phyloP scores from a whole-genome alignment of 2,797 vertebrate species.

The Salmo trutta region DNA sequence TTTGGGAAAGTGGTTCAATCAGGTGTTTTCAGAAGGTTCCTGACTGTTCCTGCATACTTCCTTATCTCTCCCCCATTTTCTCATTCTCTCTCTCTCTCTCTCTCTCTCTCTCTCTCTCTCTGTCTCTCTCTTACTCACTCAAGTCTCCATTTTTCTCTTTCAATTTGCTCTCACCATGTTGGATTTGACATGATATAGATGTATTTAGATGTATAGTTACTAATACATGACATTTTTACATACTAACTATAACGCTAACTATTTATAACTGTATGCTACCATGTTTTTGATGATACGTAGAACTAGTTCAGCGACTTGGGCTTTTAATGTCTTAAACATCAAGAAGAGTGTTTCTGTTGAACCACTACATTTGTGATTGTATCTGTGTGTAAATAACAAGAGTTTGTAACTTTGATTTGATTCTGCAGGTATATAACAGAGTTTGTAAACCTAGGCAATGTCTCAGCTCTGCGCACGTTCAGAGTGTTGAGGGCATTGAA shows the following conservation, averaged over 20 bases:
- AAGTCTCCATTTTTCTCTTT: slow-evolving; percentile 15
- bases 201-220: background rate
- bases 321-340: background rate
- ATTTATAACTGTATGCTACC: background rate
- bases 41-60: background rate
- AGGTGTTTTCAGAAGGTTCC: slow-evolving; percentile 33
- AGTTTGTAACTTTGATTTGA: slow-evolving; percentile 98
- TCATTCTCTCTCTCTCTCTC: slow-evolving; percentile 37
- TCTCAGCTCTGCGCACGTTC: slow-evolving; percentile 99
- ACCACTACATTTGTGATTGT: slow-evolving; percentile 26
- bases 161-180: background rate
- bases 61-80: slow-evolving; percentile 13
- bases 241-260: background rate
- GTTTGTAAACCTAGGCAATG: slow-evolving; percentile 99
- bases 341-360: slow-evolving; percentile 37
- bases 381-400: slow-evolving; percentile 67
- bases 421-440: slow-evolving; percentile 99
- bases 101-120: slow-evolving; percentile 32
- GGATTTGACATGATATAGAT: background rate
- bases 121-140: slow-evolving; percentile 9
- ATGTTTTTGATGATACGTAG: background rate
- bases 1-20: slow-evolving; percentile 56
- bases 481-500: slow-evolving; percentile 99
- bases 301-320: background rate
- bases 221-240: background rate